Evolutionary conservation across 2,888 invertebrate genomes (phyloP).

Genomic region (Oscheius onirici): DNA sequence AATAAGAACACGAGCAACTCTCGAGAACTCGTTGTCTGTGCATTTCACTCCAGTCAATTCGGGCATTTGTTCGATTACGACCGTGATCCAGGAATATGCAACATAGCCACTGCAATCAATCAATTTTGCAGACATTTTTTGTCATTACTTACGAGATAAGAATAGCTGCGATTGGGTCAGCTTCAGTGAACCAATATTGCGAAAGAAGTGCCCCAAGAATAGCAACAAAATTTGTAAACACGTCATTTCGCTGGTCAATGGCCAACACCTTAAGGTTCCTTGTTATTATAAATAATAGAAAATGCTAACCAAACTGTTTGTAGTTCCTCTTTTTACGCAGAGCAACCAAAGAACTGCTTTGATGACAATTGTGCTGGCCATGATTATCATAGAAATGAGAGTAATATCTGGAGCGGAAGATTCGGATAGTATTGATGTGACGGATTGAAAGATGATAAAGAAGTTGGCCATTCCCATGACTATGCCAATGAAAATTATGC

Average conservation of each 20-base stretch:
- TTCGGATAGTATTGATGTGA: slow-evolving; percentile 20
- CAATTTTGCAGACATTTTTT: neutral
- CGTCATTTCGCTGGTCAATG: slow-evolving; percentile 74
- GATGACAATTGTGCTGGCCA: slow-evolving; percentile 36
- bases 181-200: slow-evolving; percentile 58
- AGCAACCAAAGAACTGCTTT: slow-evolving; percentile 41
- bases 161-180: slow-evolving; percentile 73
- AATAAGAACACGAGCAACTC: slow-evolving; percentile 40
- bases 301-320: slow-evolving; percentile 26
- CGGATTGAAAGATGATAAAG: slow-evolving; percentile 37
- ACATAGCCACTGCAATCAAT: slow-evolving; percentile 44
- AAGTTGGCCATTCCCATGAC: slow-evolving; percentile 44
- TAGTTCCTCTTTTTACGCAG: slow-evolving; percentile 36
- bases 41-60: slow-evolving; percentile 38
- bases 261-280: slow-evolving; percentile 58
- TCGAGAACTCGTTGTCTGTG: slow-evolving; percentile 32
- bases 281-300: neutral
- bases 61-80: slow-evolving; percentile 42
- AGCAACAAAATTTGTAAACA: slow-evolving; percentile 72
- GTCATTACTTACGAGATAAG: slow-evolving; percentile 47
- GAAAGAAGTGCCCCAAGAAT: slow-evolving; percentile 72
- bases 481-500: slow-evolving; percentile 36
- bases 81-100: slow-evolving; percentile 40
- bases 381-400: slow-evolving; percentile 35
- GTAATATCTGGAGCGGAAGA: slow-evolving; percentile 35